Evolutionary conservation across 1,140 invertebrate genomes (phyloP).

Genomic region (Acromyrmex echinatior): DNA sequence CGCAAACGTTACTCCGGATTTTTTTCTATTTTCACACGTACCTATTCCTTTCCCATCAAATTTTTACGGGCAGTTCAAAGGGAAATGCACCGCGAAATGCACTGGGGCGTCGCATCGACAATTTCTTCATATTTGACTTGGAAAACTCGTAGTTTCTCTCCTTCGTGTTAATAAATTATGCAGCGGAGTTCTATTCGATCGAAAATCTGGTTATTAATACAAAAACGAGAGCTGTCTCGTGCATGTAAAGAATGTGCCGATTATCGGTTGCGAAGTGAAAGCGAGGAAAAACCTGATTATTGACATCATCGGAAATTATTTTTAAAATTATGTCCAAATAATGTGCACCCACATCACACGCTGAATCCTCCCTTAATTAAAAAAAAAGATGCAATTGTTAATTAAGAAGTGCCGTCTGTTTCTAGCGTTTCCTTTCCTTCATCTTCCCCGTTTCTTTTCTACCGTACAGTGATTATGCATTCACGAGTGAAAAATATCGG

Average conservation of each 20-base stretch:
- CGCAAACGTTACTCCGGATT: slow-evolving; percentile 12
- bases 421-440: background rate
- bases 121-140: background rate
- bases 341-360: background rate
- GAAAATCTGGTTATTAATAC: slow-evolving; percentile 30
- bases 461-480: background rate
- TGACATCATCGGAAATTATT: slow-evolving; percentile 11
- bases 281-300: background rate
- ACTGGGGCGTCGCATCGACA: background rate
- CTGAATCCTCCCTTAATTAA: background rate
- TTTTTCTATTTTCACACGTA: background rate
- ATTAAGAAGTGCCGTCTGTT: background rate
- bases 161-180: background rate
- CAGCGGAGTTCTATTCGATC: background rate
- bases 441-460: background rate
- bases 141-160: background rate
- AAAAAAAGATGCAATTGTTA: too few relatives aligned
- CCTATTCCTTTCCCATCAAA: background rate
- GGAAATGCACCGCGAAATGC: too few relatives aligned
- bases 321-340: slow-evolving; percentile 17
- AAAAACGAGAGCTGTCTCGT: slow-evolving; percentile 4
- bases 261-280: background rate
- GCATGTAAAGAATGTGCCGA: background rate
- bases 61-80: background rate
- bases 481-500: background rate